Evolutionary conservation across 2,113 vertebrate species (phyloP).

Genomic region (Microtus ochrogaster): DNA sequence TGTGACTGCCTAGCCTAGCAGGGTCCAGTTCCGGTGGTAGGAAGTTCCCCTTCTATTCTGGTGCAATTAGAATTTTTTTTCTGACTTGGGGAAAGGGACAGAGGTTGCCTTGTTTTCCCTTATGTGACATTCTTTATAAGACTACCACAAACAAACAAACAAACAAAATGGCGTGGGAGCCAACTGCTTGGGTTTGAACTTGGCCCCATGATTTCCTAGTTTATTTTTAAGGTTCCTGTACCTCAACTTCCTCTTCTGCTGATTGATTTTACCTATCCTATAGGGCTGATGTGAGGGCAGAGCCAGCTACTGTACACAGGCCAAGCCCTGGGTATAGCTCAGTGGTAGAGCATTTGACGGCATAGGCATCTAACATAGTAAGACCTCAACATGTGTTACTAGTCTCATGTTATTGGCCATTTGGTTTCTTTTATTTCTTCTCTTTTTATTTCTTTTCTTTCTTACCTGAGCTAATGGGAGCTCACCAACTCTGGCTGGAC

Average conservation of each 20-base stretch:
- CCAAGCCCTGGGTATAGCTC: background rate
- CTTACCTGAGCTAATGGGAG: no score
- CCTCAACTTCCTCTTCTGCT: constrained; percentile 22
- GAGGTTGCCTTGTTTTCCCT: background rate
- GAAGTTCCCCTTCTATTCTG: constrained; percentile 81
- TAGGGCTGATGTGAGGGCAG: background rate
- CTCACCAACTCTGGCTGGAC: no score
- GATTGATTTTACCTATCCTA: background rate
- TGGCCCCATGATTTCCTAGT: background rate
- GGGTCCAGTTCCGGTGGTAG: constrained; percentile 80
- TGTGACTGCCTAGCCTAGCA: constrained; percentile 84
- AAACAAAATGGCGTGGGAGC: background rate
- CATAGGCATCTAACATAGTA: background rate
- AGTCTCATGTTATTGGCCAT: background rate
- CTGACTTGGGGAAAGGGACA: constrained; percentile 63
- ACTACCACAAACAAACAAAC: background rate
- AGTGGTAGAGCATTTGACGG: background rate
- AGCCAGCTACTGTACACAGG: background rate
- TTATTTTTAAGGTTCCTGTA: background rate
- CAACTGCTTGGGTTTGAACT: background rate
- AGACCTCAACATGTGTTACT: background rate
- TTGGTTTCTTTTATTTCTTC: background rate
- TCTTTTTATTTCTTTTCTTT: no score
- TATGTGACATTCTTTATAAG: background rate
- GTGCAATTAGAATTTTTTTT: constrained; percentile 78